Base-by-base conservation (phyloP, 2,888 invertebrate genomes). In the Trichacis sp. region DNA sequence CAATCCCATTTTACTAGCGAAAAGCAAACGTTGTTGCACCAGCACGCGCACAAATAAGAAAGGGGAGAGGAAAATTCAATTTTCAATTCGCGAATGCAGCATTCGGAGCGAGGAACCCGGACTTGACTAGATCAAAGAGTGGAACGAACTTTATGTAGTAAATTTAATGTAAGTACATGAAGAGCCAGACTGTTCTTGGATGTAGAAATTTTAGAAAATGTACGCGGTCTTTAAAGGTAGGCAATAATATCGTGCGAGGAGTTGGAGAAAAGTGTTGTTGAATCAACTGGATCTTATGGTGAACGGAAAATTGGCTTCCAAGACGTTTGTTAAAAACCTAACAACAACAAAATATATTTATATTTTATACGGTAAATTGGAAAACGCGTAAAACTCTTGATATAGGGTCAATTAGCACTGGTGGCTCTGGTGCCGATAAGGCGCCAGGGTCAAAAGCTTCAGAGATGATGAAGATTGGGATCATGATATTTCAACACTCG, bases 31-130 rank as follows among this genome's bases (percentile, higher is more conserved):
- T 54, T 56, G 50, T 58, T 56, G 55, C 58, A 62, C 57, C 58
- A 51, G 57, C 58, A 58, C 58, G 45, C 30, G 49, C 53, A 63
- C 49, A 60, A 63, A 66, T 67, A 62, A 60, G 60, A 61, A 64
- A 58, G 57, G 57, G 54, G 60, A 63, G 52, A 47, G 49, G 64
- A 38, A 68, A 68, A 64, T 64, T 68, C 51, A 68, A 64, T 68
- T 64, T 66, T 53, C 56, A 53, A 65, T 60, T 59, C 56, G 60
- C 58, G 60, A 60, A 67, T 51, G 50, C 48, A 56, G 56, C 40
- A 57, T 59, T 52, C 50, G 14, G 46, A 45, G 12, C 18, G 46
- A 20, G 33, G 43, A 52, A 40, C n/a, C 24, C 19, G 43, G 30
- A 46, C 47, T 36, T 15, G 43, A 65, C 52, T 56, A 42, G 57